phyloP scores from a whole-genome alignment of 2,888 invertebrate genomes.

The Malthinus flaveolus region DNA sequence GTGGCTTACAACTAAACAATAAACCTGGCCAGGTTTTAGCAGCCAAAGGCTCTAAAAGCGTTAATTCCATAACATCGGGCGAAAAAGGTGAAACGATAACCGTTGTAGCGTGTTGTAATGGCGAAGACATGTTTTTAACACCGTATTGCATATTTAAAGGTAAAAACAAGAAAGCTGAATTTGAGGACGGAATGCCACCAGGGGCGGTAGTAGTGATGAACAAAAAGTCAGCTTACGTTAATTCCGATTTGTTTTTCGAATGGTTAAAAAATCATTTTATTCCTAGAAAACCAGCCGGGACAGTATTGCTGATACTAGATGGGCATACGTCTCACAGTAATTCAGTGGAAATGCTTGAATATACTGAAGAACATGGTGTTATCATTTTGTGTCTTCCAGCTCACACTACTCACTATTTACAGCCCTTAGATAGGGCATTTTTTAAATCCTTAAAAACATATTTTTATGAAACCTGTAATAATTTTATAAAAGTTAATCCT shows the following conservation, averaged over 20 bases:
- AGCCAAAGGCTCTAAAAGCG: not conserved
- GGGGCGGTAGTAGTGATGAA: slow-evolving; percentile 25
- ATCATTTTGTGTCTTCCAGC: slow-evolving; percentile 8
- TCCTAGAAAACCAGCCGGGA: not conserved
- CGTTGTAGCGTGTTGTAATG: slow-evolving; percentile 25
- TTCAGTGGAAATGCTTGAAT: slow-evolving; percentile 6
- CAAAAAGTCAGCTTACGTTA: slow-evolving; percentile 22
- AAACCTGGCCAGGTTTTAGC: not conserved
- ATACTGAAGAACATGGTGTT: slow-evolving; percentile 8
- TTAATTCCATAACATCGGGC: not conserved
- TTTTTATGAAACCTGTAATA: slow-evolving; percentile 19
- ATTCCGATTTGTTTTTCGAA: slow-evolving; percentile 5
- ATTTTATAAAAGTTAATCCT: slow-evolving; percentile 15
- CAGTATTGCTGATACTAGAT: slow-evolving; percentile 6
- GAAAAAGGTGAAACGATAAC: slow-evolving; percentile 29
- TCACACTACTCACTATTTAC: slow-evolving; percentile 30
- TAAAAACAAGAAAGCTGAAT: slow-evolving; percentile 23
- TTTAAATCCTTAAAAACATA: slow-evolving; percentile 7
- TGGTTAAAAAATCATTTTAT: slow-evolving; percentile 6
- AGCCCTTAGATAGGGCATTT: slow-evolving; percentile 31
- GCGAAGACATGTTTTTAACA: slow-evolving; percentile 23
- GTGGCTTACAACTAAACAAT: slow-evolving; percentile 9
- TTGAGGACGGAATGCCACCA: slow-evolving; percentile 22
- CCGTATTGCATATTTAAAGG: slow-evolving; percentile 30
- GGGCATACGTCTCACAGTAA: slow-evolving; percentile 11